Base-by-base conservation (phyloP, 2,888 invertebrate species). In the Heliconius cydno region DNA sequence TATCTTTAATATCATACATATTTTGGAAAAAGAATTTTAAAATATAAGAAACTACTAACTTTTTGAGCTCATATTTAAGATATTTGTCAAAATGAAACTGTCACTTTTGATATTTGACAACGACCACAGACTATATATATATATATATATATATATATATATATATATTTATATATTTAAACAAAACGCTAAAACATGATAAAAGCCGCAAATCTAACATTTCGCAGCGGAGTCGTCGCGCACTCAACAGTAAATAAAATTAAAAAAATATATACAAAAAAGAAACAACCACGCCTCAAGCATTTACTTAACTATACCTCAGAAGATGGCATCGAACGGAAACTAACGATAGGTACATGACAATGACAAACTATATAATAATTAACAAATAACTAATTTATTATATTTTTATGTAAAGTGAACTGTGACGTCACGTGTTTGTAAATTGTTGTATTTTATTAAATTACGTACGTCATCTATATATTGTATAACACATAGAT, bases 161-260 rank as follows among this genome's bases (percentile, higher is more conserved):
- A 30, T 22, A 19, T 13, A 25, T 19, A 19, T 41, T 65, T 38
- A 19, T 10, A 30, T 34, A 34, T 34, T 65, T 65, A 15, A 25
- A 38, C 6, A 63, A 63, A 63, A 57, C 25, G 3, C 28, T 19
- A 5, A 57, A 72, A 57, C 60, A n/a, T 60, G 74, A 66, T 76
- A 63, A 68, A 74, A 79, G 77, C 66, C 57, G 68, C 13, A 73
- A 77, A 63, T 63, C 41, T 60, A 60, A 73, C 12, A 66, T 75
- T 60, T 12, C 66, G 60, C 34, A 71, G 71, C 78, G 74, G 72
- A 74, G 77, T 73, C 77, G 79, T 52, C 74, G 79, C 78, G 79
- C 79, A 80, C 84, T 89, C 87, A 91, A 92, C 91, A 89, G 89
- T 88, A 85, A 81, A 88, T 90, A 90, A 89, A 90, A 90, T 86